Percentiles rank a stretch among this genome's conserved stretches.
phyloP scores from a whole-genome alignment of 2,888 invertebrate genomes.

The Nyleta sp. region DNA sequence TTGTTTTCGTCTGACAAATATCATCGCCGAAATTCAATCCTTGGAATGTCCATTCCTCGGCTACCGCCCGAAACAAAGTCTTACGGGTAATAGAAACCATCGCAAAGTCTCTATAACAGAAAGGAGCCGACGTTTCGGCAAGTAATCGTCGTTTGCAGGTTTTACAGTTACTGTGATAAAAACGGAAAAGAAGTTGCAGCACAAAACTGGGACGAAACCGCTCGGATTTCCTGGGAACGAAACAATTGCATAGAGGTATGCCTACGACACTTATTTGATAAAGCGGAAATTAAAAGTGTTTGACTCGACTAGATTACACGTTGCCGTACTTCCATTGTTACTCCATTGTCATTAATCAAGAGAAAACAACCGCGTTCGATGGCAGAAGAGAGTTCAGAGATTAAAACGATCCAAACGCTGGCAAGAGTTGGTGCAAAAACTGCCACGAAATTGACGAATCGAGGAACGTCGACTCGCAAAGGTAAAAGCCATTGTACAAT shows the following conservation, averaged over 20 bases:
- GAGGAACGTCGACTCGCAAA: no score
- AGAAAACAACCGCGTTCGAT: conserved; percentile 22
- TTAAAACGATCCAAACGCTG: neutral
- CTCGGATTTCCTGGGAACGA: neutral
- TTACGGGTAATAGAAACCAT: neutral
- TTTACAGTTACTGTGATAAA: neutral
- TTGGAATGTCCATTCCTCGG: conserved; percentile 6
- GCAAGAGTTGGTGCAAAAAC: neutral
- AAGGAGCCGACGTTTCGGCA: no score
- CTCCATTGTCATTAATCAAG: conserved; percentile 7
- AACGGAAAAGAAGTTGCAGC: neutral
- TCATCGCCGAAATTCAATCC: conserved; percentile 27
- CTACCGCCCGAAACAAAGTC: conserved; percentile 15
- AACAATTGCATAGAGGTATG: neutral
- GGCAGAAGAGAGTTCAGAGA: conserved; percentile 33
- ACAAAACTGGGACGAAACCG: neutral
- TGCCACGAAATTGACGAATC: conserved; percentile 1
- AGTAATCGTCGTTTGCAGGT: neutral
- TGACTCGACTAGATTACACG: conserved; percentile 12
- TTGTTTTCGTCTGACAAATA: conserved; percentile 32
- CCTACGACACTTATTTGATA: neutral
- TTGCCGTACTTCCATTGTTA: conserved; percentile 26
- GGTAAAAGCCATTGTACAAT: no score
- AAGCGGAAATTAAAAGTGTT: conserved; percentile 21
- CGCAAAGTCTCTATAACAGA: neutral